Conservation (phyloP, 2,888 invertebrate genomes). For the Drosophila testacea region DNA sequence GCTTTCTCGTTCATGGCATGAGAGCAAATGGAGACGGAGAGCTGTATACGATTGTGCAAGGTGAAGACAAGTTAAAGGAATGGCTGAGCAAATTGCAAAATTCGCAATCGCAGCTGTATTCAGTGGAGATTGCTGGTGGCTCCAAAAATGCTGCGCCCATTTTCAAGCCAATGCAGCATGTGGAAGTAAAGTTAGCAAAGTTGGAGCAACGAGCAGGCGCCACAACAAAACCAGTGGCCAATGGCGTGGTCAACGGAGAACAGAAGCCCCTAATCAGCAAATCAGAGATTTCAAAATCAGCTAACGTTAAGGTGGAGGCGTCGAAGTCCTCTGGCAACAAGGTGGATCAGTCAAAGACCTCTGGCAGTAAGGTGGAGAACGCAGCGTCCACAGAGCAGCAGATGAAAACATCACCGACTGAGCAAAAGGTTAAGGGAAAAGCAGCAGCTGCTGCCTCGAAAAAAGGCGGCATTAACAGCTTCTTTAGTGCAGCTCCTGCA, state of each 20-base stretch:
- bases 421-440: slow-evolving; percentile 40
- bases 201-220: slow-evolving; percentile 48
- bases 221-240: background rate
- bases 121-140: slow-evolving; percentile 82
- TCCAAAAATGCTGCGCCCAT: slow-evolving; percentile 73
- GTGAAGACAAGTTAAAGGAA: slow-evolving; percentile 71
- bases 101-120: slow-evolving; percentile 75
- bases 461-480: slow-evolving; percentile 76
- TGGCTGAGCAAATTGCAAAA: slow-evolving; percentile 72
- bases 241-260: slow-evolving; percentile 46
- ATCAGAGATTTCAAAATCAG: slow-evolving; percentile 18
- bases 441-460: slow-evolving; percentile 36
- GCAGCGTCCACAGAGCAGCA: slow-evolving; percentile 11
- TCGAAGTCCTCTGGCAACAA: slow-evolving; percentile 16
- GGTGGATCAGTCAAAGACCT: slow-evolving; percentile 14
- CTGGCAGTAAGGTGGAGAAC: slow-evolving; percentile 16
- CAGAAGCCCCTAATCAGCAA: slow-evolving; percentile 24
- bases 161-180: slow-evolving; percentile 77
- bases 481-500: slow-evolving; percentile 61
- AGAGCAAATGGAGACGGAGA: slow-evolving; percentile 46
- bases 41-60: slow-evolving; percentile 77
- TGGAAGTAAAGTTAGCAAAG: slow-evolving; percentile 61
- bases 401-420: slow-evolving; percentile 58
- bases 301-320: slow-evolving; percentile 24
- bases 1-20: slow-evolving; percentile 61